phyloP scores from a whole-genome alignment of 2,113 vertebrate species.

The Heliornis fulica region DNA sequence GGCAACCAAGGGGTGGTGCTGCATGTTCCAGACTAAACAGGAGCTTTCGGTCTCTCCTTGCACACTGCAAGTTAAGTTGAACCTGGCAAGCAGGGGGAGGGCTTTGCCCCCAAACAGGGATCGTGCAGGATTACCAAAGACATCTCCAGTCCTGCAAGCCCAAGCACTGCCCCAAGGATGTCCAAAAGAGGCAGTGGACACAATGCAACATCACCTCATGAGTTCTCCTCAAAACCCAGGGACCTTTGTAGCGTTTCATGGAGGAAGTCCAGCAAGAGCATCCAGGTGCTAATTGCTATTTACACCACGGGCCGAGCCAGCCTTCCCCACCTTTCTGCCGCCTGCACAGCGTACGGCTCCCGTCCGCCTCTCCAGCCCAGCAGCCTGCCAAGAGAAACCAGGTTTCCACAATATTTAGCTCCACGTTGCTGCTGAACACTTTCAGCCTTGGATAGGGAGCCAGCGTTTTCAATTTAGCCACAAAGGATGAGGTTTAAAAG shows the following conservation, averaged over 20 bases:
- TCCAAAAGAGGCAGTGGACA: background rate
- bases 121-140: background rate
- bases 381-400: background rate
- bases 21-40: background rate
- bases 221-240: background rate
- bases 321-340: fast-evolving
- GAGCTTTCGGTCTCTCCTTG: background rate
- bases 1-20: background rate
- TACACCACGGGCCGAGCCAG: background rate
- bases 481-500: background rate
- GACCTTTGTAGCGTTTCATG: background rate
- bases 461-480: background rate
- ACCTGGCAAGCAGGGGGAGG: background rate
- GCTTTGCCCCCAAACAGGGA: background rate
- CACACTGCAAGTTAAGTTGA: too few species aligned
- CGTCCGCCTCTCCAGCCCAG: background rate
- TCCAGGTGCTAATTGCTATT: background rate
- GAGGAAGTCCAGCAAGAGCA: background rate
- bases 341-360: background rate
- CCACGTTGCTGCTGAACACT: background rate
- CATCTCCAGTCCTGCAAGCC: background rate
- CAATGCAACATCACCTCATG: fast-evolving
- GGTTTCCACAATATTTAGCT: background rate
- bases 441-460: background rate
- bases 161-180: background rate